phyloP scores from a whole-genome alignment of 2,888 invertebrate genomes.

The Allophyes oxyacanthae region DNA sequence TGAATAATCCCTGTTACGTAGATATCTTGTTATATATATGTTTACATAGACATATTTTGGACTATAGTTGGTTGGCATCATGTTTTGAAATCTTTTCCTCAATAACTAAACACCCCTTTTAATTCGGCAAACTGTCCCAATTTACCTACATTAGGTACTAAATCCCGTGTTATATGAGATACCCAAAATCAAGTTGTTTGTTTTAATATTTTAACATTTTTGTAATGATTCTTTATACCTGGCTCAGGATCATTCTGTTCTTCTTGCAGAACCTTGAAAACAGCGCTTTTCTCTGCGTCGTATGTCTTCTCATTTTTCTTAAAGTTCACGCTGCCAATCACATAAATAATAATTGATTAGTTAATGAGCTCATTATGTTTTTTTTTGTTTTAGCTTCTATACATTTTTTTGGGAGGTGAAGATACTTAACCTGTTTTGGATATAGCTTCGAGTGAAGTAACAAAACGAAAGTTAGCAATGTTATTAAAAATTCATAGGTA shows the following conservation, averaged over 20 bases:
- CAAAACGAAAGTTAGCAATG: slow-evolving; percentile 49
- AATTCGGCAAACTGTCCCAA: too few species aligned
- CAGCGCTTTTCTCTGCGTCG: slow-evolving; percentile 96
- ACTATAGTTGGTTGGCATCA: too few species aligned
- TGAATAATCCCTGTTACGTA: too few species aligned
- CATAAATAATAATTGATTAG: slow-evolving; percentile 32
- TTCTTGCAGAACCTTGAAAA: slow-evolving; percentile 96
- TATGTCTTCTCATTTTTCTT: slow-evolving; percentile 98
- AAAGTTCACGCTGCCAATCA: slow-evolving; percentile 94
- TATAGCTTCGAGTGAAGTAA: slow-evolving; percentile 6
- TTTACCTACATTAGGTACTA: neutral
- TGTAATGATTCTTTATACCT: slow-evolving; percentile 85
- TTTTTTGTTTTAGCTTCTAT: too few species aligned
- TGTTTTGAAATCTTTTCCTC: too few species aligned
- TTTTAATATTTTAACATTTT: neutral
- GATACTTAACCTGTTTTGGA: too few species aligned
- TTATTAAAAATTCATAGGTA: slow-evolving; percentile 38
- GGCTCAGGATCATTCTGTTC: slow-evolving; percentile 95
- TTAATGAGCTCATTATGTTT: neutral
- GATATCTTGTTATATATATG: too few species aligned
- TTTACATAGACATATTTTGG: too few species aligned
- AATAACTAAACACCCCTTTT: too few species aligned
- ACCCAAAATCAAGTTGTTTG: slow-evolving; percentile 3
- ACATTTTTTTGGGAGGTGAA: too few species aligned
- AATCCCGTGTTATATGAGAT: neutral